A percentile compares a stretch with the other conserved stretches of the same genome.
Conservation (phyloP, 2,113 vertebrate genomes). For the Cacatua alba region DNA sequence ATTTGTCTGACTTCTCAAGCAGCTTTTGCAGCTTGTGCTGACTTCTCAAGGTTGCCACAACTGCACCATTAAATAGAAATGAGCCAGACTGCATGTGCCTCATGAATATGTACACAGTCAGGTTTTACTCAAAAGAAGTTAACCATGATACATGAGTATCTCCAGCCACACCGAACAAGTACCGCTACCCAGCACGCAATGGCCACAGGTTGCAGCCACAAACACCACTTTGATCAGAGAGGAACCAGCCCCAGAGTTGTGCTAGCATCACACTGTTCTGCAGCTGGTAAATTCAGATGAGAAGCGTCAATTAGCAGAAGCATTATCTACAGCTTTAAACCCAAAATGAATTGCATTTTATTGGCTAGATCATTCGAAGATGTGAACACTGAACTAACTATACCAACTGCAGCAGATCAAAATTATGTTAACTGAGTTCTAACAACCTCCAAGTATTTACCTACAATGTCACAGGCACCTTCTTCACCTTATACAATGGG, state of each 20-base stretch:
- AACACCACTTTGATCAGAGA: neutral
- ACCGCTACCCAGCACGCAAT: accelerated
- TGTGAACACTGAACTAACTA: neutral
- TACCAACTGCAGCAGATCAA: neutral
- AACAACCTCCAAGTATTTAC: neutral
- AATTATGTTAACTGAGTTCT: neutral
- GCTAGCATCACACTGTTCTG: neutral
- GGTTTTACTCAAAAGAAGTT: neutral
- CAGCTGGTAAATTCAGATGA: neutral
- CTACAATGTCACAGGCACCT: neutral
- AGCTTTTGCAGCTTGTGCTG: neutral
- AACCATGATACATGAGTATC: neutral
- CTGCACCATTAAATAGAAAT: neutral
- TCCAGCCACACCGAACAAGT: neutral
- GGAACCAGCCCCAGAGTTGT: neutral
- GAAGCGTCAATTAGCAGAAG: neutral
- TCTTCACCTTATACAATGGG: neutral
- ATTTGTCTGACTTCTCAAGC: neutral
- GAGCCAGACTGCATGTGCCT: neutral
- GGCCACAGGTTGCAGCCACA: neutral
- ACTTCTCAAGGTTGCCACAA: neutral
- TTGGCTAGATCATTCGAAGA: neutral
- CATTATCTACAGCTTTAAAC: neutral
- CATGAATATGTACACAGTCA: neutral
- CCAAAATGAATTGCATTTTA: neutral